Evolutionary conservation across 2,113 vertebrate genomes (phyloP).

Genomic region (Pogonocichla stellata): DNA sequence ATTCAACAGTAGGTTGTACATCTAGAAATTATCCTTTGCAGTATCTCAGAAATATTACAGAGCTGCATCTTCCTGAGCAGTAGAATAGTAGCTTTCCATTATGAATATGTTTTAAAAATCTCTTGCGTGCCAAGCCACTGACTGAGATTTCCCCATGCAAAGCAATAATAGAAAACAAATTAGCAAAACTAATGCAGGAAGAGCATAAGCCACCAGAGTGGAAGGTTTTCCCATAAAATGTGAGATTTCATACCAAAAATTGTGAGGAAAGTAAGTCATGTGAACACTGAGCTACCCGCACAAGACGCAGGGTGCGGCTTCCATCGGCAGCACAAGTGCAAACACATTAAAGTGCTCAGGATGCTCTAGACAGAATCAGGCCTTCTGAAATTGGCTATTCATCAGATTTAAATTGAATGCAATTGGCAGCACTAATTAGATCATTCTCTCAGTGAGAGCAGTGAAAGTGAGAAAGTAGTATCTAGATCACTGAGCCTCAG

Average conservation of each 20-base stretch:
- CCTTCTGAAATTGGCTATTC: not conserved
- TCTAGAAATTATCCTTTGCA: not conserved
- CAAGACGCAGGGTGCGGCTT: not conserved
- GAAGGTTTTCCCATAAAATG: not conserved
- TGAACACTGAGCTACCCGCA: not conserved
- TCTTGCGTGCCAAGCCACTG: not conserved
- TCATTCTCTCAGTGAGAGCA: not conserved
- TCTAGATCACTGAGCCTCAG: not conserved
- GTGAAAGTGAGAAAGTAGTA: not conserved
- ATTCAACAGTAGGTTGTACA: not conserved
- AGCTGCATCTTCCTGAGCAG: not conserved
- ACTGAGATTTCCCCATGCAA: not conserved
- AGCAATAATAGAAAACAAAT: slow-evolving; percentile 6
- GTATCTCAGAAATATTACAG: not conserved
- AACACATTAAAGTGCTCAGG: not conserved
- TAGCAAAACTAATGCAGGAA: not conserved
- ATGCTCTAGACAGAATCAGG: not conserved
- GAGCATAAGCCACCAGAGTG: not conserved
- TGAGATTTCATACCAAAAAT: not conserved
- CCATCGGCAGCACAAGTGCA: not conserved
- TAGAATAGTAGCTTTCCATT: not conserved
- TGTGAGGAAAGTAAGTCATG: not conserved
- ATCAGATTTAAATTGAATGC: not conserved
- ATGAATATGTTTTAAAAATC: slow-evolving; percentile 18
- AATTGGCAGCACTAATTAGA: slow-evolving; percentile 31